Conservation (phyloP, 2,888 invertebrate species). For the Entomobrya multifasciata region DNA sequence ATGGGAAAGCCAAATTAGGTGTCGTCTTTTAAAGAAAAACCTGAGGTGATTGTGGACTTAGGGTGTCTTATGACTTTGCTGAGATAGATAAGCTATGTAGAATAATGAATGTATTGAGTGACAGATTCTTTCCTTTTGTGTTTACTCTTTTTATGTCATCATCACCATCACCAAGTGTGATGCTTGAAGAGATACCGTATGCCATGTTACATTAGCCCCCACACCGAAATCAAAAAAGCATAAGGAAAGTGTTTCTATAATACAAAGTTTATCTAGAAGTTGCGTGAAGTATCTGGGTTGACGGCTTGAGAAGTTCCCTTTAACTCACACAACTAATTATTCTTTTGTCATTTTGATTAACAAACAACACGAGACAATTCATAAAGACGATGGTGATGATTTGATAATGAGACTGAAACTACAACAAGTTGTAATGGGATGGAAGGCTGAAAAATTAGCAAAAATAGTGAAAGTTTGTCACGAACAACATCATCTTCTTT, state of each 20-base stretch:
- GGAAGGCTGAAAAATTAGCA: conserved; percentile 49
- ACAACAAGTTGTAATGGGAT: background rate
- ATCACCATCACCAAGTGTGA: background rate
- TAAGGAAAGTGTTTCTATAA: conserved; percentile 20
- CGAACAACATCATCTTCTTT: conserved; percentile 57
- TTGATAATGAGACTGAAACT: conserved; percentile 37
- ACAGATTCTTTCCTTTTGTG: conserved; percentile 46
- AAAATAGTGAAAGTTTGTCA: conserved; percentile 72
- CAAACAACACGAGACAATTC: conserved; percentile 53
- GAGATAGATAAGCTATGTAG: conserved; percentile 1
- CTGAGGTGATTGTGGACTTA: background rate
- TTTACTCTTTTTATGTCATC: conserved; percentile 23
- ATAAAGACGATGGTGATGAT: conserved; percentile 1
- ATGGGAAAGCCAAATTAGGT: background rate
- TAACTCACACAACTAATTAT: conserved; percentile 65
- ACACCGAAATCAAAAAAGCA: no score
- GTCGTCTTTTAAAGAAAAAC: conserved; percentile 6
- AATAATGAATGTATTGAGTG: conserved; percentile 46
- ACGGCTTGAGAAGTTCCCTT: conserved; percentile 31
- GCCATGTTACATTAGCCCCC: no score
- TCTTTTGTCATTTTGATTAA: conserved; percentile 68
- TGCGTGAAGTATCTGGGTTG: conserved; percentile 4
- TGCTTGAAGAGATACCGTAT: conserved; percentile 29
- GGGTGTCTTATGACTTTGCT: background rate
- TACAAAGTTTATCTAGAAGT: background rate